Percentiles rank a stretch among this genome's conserved stretches.
phyloP scores from a whole-genome alignment of 2,888 invertebrate genomes.

The Callosobruchus maculatus region DNA sequence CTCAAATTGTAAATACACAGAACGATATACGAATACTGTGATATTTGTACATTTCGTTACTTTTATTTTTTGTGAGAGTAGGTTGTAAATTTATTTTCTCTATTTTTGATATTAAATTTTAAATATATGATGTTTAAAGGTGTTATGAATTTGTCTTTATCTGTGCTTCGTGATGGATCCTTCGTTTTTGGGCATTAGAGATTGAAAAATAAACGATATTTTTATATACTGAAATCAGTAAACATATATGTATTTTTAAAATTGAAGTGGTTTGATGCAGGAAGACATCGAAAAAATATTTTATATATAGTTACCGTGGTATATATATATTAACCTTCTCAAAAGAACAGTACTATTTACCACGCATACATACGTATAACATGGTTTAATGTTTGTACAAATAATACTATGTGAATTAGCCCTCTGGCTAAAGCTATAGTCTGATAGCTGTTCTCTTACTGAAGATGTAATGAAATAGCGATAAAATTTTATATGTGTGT shows the following conservation, averaged over 20 bases:
- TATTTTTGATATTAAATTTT: slow-evolving; percentile 39
- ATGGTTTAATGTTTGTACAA: no score
- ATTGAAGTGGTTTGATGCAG: neutral
- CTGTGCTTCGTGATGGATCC: slow-evolving; percentile 26
- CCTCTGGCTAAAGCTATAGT: no score
- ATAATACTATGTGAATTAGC: no score
- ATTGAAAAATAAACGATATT: neutral
- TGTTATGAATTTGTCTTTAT: slow-evolving; percentile 23
- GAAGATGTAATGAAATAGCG: no score
- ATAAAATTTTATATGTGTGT: no score
- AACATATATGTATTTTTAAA: neutral
- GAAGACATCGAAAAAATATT: neutral
- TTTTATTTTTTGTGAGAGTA: slow-evolving; percentile 34
- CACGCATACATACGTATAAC: no score
- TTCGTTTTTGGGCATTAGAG: slow-evolving; percentile 28
- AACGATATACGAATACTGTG: slow-evolving; percentile 42
- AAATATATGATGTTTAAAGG: slow-evolving; percentile 19
- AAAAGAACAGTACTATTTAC: no score
- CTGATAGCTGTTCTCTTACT: no score
- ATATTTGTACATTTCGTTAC: slow-evolving; percentile 44
- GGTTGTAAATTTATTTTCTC: slow-evolving; percentile 30
- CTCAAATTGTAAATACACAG: neutral
- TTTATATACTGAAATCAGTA: neutral
- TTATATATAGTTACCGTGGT: neutral
- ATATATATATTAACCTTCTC: neutral